phyloP scores from a whole-genome alignment of 1,140 invertebrate species.

The Acyrthosiphon pisum region DNA sequence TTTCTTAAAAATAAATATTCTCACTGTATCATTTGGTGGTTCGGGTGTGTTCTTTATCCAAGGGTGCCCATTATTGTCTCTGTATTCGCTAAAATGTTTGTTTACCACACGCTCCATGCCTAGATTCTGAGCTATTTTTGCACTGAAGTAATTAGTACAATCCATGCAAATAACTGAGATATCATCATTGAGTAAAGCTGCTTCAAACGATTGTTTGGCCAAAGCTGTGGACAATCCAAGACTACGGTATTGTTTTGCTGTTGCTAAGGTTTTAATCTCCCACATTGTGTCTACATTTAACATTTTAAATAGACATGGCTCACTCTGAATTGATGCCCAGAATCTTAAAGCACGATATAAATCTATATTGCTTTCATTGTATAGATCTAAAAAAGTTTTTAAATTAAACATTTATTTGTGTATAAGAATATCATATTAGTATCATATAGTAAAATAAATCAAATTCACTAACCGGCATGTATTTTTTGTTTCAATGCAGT shows the following conservation, averaged over 20 bases:
- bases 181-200: constrained; percentile 29
- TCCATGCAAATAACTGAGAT: constrained; percentile 45
- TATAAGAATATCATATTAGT: not conserved
- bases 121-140: constrained; percentile 37
- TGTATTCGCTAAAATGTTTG: constrained; percentile 46
- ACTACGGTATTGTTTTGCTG: constrained; percentile 44
- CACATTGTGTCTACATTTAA: constrained; percentile 44
- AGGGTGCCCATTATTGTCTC: constrained; percentile 10
- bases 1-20: constrained; percentile 28
- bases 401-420: not conserved
- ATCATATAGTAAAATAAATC: too few species aligned
- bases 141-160: constrained; percentile 31
- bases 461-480: constrained; percentile 9
- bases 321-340: constrained; percentile 26
- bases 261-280: constrained; percentile 36
- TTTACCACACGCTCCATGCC: constrained; percentile 43
- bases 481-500: not conserved
- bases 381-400: constrained; percentile 10
- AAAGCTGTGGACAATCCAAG: constrained; percentile 21
- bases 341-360: constrained; percentile 21
- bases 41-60: constrained; percentile 33
- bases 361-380: not conserved
- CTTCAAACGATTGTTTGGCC: constrained; percentile 34
- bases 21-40: constrained; percentile 27
- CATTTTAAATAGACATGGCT: constrained; percentile 44